Base-by-base conservation (phyloP, 2,113 vertebrate species). In the Capreolus pygargus region DNA sequence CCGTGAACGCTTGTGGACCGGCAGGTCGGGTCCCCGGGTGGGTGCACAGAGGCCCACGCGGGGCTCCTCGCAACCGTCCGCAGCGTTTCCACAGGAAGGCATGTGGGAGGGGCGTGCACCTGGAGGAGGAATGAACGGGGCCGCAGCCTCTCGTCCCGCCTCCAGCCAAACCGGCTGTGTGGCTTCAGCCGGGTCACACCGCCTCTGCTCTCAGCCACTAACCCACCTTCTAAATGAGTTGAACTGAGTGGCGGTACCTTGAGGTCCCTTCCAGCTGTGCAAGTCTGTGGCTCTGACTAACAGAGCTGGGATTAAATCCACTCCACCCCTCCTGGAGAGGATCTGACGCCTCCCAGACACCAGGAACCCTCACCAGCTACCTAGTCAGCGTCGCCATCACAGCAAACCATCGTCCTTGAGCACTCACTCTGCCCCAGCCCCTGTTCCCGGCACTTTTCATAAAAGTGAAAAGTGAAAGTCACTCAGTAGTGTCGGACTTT, bases 221-320 rank as follows among this genome's bases (percentile, higher is more conserved):
- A 84, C 81, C 33, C 7, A 70, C 95, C 92, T 93, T 89, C 83
- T 58, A 45, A 86, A 36, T 21, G 79, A 85, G 27, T 33, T 57
- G 64, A 88, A 60, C 19, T 74, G 55, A 91, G 89, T 86, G 87
- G 96, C 61, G 58, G 57, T 23, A 52, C 78, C 79, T 93, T 74
- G 61, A 89, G 78, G 83, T 45, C 55, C 93, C 95, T 96, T 97
- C 95, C 55, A 92, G 95, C 96, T 97, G 81, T 96, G 89, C 86
- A 94, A 90, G 93, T 95, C 86, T 94, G n/a, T 76, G 61, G 30
- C 93, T 97, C 45, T 97, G 86, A 96, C 94, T 91, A 86, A 96
- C 61, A 93, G 92, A 93, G 45, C 89, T 16, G 43, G 79, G 50
- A 61, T 83, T 95, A 81, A 89, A 64, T 70, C 45, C 15, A 45